Base-by-base conservation (phyloP, 1,140 invertebrate species). In the Zaprionus capensis region DNA sequence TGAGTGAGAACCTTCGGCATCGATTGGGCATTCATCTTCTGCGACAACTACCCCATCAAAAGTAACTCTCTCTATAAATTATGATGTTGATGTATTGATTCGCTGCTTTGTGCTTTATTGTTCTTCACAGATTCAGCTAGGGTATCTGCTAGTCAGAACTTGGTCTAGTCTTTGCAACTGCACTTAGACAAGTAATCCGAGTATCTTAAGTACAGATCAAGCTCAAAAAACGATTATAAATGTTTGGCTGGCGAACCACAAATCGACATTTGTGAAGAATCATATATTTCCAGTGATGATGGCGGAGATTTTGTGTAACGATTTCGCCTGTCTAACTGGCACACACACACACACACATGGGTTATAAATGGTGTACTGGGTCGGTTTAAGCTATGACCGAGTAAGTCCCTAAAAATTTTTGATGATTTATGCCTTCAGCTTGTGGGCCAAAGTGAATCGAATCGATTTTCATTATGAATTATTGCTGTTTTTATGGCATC, bases 381-480 rank as follows among this genome's bases (percentile, higher is more conserved):
- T 44, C 22, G 72, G 56, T 71, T 79, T 79, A 76, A 71, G 77
- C 77, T 71, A 51, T 58, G 62, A 44, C 62, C 34, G 68, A 51
- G 53, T 62, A 49, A 71, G 67, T 79, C 64, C 49, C 78, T 77
- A 72, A 76, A 80, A 80, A 73, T 69, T 34, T 55, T 59, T 38
- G 65, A 76, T 81, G 79, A 76, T 81, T 81, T 78, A 81, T 81
- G 67, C 76, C 68, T 68, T 67, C 55, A 49, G 66, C 63, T 71
- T 76, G 38, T 68, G 44, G 76, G 64, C 73, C 72, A 81, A 81
- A 80, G 77, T 80, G 80, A 80, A 80, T 80, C 68, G 77, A 81
- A 81, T 81, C 80, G 80, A 81, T 81, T 81, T 81, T 81, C 75
- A 81, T 81, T 81, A 80, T 81, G 80, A 81, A 81, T 80, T 81